Percentiles rank a stretch among this genome's conserved stretches.
These are phyloP conservation scores for Caenorhabditis briggsae DNA, from an alignment of 1,140 invertebrate genomes.

Conservation along the genomic window DNA sequence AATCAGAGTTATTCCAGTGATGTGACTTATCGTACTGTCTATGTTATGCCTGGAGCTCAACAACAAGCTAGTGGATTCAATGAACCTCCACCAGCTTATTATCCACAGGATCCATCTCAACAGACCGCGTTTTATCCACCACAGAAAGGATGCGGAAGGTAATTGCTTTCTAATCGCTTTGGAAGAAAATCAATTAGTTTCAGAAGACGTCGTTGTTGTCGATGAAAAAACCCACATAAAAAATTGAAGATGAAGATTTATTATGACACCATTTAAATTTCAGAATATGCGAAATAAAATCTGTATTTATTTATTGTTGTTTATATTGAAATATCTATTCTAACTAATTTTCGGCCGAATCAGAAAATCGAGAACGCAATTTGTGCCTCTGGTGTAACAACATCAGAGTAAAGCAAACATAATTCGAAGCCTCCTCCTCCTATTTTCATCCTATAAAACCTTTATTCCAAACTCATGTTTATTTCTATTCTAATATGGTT, in stretches of 20 bases:
- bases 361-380: background rate
- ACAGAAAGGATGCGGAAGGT: slow-evolving; percentile 6
- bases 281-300: too few species aligned
- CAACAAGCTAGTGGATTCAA: background rate
- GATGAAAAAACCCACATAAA: background rate
- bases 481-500: background rate
- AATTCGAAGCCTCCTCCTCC: background rate
- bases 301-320: too few species aligned
- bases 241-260: background rate
- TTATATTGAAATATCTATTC: too few species aligned
- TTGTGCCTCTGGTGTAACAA: background rate
- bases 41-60: background rate
- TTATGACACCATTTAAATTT: too few species aligned
- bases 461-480: background rate
- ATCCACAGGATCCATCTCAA: background rate
- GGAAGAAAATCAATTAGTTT: background rate
- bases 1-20: slow-evolving; percentile 19
- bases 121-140: slow-evolving; percentile 9
- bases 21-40: slow-evolving; percentile 6
- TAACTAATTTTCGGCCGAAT: background rate
- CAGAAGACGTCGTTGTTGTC: background rate
- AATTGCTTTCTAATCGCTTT: background rate
- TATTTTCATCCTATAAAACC: slow-evolving; percentile 1
- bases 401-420: background rate
- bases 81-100: slow-evolving; percentile 5